phyloP scores from a whole-genome alignment of 2,797 vertebrate species.

The Pelodytes ibericus region DNA sequence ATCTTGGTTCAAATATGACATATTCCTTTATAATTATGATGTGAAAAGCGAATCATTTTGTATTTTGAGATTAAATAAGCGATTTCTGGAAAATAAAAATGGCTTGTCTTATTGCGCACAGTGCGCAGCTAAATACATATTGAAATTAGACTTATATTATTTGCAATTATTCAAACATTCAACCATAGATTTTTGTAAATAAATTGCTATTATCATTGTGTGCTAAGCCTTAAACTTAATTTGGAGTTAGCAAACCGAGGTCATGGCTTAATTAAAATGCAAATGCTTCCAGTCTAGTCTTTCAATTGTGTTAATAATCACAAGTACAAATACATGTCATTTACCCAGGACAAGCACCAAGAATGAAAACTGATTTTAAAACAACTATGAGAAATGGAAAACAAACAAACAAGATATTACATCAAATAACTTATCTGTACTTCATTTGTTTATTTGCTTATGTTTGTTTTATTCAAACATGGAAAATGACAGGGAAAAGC shows the following conservation, averaged over 20 bases:
- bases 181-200: conserved; percentile 2
- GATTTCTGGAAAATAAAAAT: not conserved
- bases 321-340: not conserved
- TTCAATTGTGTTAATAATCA: not conserved
- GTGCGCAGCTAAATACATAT: not conserved
- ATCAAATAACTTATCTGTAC: not conserved
- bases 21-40: not conserved
- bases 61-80: not conserved
- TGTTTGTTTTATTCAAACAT: too few species aligned
- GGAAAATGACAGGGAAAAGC: too few species aligned
- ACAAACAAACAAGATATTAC: not conserved
- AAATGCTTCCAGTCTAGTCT: conserved; percentile 1
- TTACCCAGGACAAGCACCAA: not conserved
- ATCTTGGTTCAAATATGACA: not conserved
- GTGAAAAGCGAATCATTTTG: not conserved
- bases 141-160: not conserved
- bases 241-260: conserved; percentile 9
- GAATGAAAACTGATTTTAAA: conserved; percentile 1
- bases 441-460: not conserved
- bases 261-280: conserved; percentile 31
- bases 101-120: not conserved
- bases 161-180: not conserved
- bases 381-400: not conserved
- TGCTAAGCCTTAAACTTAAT: conserved; percentile 8
- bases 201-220: conserved; percentile 12